Percentiles rank a stretch among this genome's conserved stretches.
These are phyloP conservation scores for Alligator mississippiensis DNA, from an alignment of 2,113 vertebrate genomes.

Conservation along the genomic window DNA sequence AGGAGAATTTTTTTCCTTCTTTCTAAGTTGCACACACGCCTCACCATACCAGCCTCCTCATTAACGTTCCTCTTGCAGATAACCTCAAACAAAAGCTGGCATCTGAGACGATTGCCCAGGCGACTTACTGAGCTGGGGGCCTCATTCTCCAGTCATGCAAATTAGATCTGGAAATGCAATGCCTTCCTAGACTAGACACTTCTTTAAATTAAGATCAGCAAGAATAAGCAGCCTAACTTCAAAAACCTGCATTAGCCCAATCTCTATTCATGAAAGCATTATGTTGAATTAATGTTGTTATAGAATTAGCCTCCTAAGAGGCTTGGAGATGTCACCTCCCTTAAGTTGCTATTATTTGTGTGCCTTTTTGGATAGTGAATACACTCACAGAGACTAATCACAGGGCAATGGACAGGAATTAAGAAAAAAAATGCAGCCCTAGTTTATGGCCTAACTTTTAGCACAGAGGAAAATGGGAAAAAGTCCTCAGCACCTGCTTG, in stretches of 20 bases:
- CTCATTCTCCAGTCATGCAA: not conserved
- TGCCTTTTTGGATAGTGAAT: not conserved
- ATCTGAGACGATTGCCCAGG: not conserved
- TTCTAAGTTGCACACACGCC: not conserved
- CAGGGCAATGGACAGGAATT: not conserved
- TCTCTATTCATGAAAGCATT: slow-evolving; percentile 65
- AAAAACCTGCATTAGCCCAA: slow-evolving; percentile 42
- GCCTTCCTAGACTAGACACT: slow-evolving; percentile 13
- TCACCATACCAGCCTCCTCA: not conserved
- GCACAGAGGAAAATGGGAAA: not conserved
- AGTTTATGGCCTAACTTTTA: not conserved
- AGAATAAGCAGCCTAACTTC: slow-evolving; percentile 65
- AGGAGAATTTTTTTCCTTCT: not conserved
- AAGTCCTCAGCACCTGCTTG: not conserved
- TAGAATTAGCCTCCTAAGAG: slow-evolving; percentile 67
- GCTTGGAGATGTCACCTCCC: slow-evolving; percentile 59
- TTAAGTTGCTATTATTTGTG: slow-evolving; percentile 34
- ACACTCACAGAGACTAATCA: not conserved
- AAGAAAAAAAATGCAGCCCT: not conserved
- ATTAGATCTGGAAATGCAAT: not conserved
- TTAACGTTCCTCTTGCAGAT: not conserved
- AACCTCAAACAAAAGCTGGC: not conserved
- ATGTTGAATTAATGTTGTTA: slow-evolving; percentile 61
- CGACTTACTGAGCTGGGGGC: not conserved
- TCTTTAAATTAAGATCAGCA: slow-evolving; percentile 61